These are phyloP conservation scores for Lycorma delicatula DNA, from an alignment of 1,140 invertebrate species.

Conservation along the genomic window DNA sequence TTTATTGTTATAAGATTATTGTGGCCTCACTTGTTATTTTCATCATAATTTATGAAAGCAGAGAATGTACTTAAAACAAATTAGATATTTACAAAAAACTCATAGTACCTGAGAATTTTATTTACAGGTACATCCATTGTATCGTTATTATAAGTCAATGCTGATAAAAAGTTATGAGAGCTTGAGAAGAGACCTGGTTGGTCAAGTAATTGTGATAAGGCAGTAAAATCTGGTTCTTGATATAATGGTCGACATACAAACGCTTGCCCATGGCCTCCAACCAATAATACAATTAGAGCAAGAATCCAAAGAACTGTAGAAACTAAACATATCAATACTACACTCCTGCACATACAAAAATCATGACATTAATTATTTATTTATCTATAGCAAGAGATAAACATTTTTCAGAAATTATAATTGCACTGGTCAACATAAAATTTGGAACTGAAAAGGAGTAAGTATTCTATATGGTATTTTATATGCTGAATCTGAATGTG, in stretches of 20 bases:
- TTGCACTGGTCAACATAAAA: too few relatives aligned
- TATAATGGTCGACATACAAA: slow-evolving; percentile 54
- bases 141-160: slow-evolving; percentile 34
- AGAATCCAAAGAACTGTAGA: slow-evolving; percentile 26
- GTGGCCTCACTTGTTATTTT: too few relatives aligned
- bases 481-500: too few relatives aligned
- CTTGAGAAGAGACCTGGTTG: slow-evolving; percentile 46
- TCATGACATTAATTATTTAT: not conserved
- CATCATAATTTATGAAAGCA: too few relatives aligned
- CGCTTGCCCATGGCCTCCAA: slow-evolving; percentile 32
- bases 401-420: too few relatives aligned
- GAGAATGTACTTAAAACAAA: too few relatives aligned
- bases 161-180: slow-evolving; percentile 43
- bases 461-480: too few relatives aligned
- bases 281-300: slow-evolving; percentile 23
- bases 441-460: too few relatives aligned
- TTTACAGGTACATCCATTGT: slow-evolving; percentile 28
- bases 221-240: slow-evolving; percentile 46
- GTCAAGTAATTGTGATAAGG: slow-evolving; percentile 49
- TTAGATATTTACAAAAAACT: too few relatives aligned
- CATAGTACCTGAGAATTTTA: slow-evolving; percentile 34
- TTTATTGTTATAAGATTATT: too few relatives aligned
- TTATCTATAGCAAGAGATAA: too few relatives aligned
- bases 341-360: slow-evolving; percentile 7
- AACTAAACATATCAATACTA: slow-evolving; percentile 20